Evolutionary conservation across 2,888 invertebrate genomes (phyloP), one percentile per base, ranked within the genome.

Genomic region (Dimorphilus gyrociliatus): DNA sequence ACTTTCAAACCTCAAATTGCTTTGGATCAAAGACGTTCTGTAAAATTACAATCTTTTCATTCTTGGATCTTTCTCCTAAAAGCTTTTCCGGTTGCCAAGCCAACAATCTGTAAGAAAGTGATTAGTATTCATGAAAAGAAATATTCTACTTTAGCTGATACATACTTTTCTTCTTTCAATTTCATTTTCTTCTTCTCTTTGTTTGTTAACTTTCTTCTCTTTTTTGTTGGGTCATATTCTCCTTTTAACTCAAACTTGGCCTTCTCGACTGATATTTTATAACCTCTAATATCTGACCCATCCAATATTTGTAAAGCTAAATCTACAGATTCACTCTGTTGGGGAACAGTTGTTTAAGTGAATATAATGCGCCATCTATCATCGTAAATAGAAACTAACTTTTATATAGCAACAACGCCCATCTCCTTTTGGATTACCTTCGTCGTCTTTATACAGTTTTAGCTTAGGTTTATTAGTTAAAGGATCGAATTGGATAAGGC

Each of bases 41-140:
- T 7, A 97, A 71, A 28, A 97, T 78, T 1, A 97, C 86, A 29
- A 81, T 72, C 53, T 76, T 75, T 59, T 97, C 94, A 58, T 81
- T 76, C 55, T 82, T 85, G 0, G 76, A 72, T 29, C 86, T 40
- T 50, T 82, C 81, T 1, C 82, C 84, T 19, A 76, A 67, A 55
- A 81, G 70, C 57, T 81, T 82, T 47, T 94, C 92, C 0, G 92
- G 90, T 36, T 82, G 70, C 97, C 97, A 97, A 59, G 86, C 90
- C 58, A 97, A 82, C 28, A 92, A 66, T 54, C 78, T 77, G 45
- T 7, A 48, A 42, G 10, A n/a, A 16, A 28, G n/a, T n/a, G n/a
- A n/a, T n/a, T n/a, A n/a, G n/a, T n/a, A n/a, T n/a, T n/a, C n/a
- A n/a, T n/a, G n/a, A n/a, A n/a, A n/a, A n/a, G n/a, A n/a, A n/a